Evolutionary conservation across 2,113 vertebrate genomes (phyloP).

Genomic region (Peucedramus taeniatus): DNA sequence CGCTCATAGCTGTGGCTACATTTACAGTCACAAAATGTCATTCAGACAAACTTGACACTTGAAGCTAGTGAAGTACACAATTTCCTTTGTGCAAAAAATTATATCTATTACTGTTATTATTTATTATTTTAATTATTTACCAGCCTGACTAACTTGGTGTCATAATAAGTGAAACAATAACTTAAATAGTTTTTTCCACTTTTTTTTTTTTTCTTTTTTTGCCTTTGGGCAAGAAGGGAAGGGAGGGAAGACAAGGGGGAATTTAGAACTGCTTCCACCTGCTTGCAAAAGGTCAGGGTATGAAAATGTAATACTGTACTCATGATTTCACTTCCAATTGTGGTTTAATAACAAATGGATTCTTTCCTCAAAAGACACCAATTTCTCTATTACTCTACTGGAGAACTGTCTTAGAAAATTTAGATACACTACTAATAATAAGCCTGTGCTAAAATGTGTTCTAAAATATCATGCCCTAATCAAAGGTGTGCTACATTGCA

Average conservation of each 20-base stretch:
- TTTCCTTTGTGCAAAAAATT: neutral
- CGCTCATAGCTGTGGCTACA: accelerated
- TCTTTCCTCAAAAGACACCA: neutral
- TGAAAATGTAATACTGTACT: neutral
- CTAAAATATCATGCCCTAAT: neutral
- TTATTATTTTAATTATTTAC: neutral
- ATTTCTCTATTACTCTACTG: neutral
- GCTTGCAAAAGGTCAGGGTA: neutral
- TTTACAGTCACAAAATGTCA: neutral
- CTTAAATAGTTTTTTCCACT: accelerated
- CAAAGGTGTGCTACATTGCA: neutral
- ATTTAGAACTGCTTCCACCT: neutral
- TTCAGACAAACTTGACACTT: neutral
- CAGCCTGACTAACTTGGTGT: neutral
- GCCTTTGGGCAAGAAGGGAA: neutral
- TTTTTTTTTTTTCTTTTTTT: too few relatives aligned
- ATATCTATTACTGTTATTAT: neutral
- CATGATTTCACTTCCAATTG: neutral
- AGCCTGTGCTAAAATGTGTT: neutral
- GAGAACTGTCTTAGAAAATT: neutral
- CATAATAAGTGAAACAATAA: neutral
- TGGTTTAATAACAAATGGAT: neutral
- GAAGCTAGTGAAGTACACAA: neutral
- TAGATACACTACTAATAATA: neutral
- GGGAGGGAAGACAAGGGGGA: neutral